Base-by-base conservation (phyloP, 1,140 invertebrate genomes). In the Campoletis sonorensis region DNA sequence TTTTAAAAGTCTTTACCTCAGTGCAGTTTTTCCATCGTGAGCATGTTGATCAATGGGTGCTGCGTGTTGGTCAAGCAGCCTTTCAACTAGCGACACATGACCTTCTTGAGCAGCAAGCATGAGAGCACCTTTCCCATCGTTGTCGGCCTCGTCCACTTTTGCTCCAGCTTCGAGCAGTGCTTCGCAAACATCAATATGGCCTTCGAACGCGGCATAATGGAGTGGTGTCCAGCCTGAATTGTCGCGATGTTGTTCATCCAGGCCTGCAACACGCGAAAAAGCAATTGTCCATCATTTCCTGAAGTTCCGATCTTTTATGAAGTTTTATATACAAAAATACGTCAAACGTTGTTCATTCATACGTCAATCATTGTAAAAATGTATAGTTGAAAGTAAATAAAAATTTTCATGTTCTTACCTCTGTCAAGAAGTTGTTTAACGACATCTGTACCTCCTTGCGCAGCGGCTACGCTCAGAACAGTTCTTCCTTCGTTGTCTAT, bases 211-310 rank as follows among this genome's bases (percentile, higher is more conserved):
- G 11, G 97, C 96, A 85, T 97, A 98, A 89, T 99, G 98, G 40
- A 99, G 89, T 3, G 98, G 97, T 5, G 97, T 98, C 97, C 97
- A 98, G 0, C 98, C 98, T 0, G 96, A 96, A 92, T 98, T 97
- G 85, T 97, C 97, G 40, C 97, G 92, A 87, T 98, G 97, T 81
- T 97, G 96, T 87, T 98, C 97, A 88, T 98, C 98, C 51, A 99
- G 91, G 1, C 98, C 95, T 93, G 72, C 10, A 49, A 78, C 51
- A 45, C 72, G 72, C 75, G 54, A 40, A 21, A n/a, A 67, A 10
- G 26, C 11, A 23, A 27, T 64, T 13, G 7, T 54, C 4, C 8
- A n/a, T 54, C 4, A n/a, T 8, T 54, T 18, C n/a, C 18, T 1
- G 18, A n/a, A n/a, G 51, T 7, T n/a, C n/a, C 18, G 4, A 4